These are phyloP conservation scores for Aphis gossypii DNA, from an alignment of 1,140 invertebrate genomes.

Conservation along the genomic window DNA sequence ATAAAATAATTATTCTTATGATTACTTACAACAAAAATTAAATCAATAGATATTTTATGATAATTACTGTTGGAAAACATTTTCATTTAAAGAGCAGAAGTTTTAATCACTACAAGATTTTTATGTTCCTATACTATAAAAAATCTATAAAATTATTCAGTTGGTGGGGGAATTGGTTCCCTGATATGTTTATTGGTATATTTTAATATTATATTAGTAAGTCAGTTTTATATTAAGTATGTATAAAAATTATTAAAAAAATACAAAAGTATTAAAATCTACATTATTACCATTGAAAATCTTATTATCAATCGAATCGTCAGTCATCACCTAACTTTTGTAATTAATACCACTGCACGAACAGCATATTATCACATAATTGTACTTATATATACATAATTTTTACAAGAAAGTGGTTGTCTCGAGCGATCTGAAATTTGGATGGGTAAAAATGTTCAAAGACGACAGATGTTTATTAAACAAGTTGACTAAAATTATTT, in stretches of 20 bases:
- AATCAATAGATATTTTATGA: no score
- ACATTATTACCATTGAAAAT: neutral
- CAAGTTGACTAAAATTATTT: conserved; percentile 33
- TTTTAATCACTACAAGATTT: no score
- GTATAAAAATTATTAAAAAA: neutral
- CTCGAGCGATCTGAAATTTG: neutral
- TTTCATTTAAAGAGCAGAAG: no score
- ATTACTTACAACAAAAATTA: no score
- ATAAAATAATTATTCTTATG: no score
- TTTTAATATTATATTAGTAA: no score
- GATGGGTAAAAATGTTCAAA: neutral
- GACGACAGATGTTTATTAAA: conserved; percentile 38
- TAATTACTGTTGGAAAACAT: no score
- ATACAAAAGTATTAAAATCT: neutral
- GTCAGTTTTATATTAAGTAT: neutral
- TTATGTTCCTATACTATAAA: no score
- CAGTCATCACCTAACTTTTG: no score
- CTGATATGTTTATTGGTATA: no score
- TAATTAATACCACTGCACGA: neutral
- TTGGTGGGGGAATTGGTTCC: no score
- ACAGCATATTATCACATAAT: neutral
- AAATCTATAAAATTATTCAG: no score
- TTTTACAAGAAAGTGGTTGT: neutral
- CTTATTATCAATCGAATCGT: neutral
- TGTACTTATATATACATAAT: neutral